Percentiles rank a stretch among this genome's conserved stretches.
phyloP scores from a whole-genome alignment of 2,888 invertebrate species.

The Iselma pallidipennis region DNA sequence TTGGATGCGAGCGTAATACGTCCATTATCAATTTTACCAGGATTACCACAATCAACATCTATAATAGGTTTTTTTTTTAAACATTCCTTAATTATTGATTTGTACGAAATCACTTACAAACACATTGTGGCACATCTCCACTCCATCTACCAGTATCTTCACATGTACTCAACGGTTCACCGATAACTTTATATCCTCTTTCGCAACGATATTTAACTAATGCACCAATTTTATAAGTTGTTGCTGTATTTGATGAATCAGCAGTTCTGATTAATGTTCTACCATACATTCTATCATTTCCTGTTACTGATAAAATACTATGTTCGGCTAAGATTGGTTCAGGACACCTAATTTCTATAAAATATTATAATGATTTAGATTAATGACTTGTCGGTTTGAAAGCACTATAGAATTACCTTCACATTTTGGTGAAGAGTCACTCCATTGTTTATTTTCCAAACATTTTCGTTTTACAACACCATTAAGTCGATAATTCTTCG shows the following conservation, averaged over 20 bases:
- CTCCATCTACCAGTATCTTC: conserved; percentile 87
- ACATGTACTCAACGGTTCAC: conserved; percentile 82
- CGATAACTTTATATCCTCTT: conserved; percentile 84
- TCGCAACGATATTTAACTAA: conserved; percentile 88
- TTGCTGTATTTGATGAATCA: conserved; percentile 67
- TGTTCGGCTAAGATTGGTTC: conserved; percentile 83
- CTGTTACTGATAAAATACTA: conserved; percentile 85
- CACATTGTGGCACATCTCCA: conserved; percentile 79
- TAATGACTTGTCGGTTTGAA: conserved; percentile 1
- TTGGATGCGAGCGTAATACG: conserved; percentile 81
- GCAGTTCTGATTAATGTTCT: conserved; percentile 78
- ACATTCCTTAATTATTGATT: not conserved
- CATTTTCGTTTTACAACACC: conserved; percentile 76
- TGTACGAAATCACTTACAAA: conserved; percentile 69
- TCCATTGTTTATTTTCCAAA: conserved; percentile 78
- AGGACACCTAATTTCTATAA: conserved; percentile 81
- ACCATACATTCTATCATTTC: conserved; percentile 88
- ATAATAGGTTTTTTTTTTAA: conserved; percentile 30
- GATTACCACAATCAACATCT: conserved; percentile 87
- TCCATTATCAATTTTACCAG: conserved; percentile 73
- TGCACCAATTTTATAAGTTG: conserved; percentile 84
- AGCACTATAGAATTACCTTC: too few species aligned
- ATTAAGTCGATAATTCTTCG: conserved; percentile 76
- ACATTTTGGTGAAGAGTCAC: conserved; percentile 81
- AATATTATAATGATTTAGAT: conserved; percentile 7